Conservation (phyloP, 2,888 invertebrate genomes). For the Drosophila flavopinicola region DNA sequence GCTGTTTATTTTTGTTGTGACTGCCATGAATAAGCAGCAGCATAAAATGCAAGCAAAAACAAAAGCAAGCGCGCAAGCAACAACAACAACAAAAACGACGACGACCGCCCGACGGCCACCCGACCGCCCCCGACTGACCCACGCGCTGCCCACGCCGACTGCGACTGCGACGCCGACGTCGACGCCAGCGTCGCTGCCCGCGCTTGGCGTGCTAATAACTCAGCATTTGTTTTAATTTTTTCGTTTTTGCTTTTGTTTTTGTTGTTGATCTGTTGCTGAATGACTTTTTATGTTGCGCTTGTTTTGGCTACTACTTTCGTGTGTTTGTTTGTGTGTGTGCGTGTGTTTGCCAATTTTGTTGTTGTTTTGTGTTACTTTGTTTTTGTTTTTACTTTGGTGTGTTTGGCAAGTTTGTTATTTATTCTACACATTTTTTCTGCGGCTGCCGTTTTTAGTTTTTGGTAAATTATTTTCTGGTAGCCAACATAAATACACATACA, state of each 20-base stretch:
- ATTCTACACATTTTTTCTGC: conserved; percentile 48
- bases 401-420: conserved; percentile 46
- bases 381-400: conserved; percentile 25
- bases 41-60: conserved; percentile 49
- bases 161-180: conserved; percentile 11
- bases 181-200: conserved; percentile 22
- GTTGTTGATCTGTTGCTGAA: conserved; percentile 34
- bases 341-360: conserved; percentile 36
- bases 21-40: conserved; percentile 62
- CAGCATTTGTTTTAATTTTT: conserved; percentile 65
- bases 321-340: conserved; percentile 20
- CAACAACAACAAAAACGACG: not conserved
- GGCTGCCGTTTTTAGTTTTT: conserved; percentile 67
- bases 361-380: conserved; percentile 27
- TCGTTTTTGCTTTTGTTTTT: conserved; percentile 12
- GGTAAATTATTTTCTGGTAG: conserved; percentile 75
- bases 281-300: conserved; percentile 39
- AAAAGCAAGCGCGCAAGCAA: conserved; percentile 24
- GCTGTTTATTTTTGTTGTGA: conserved; percentile 33
- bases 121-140: conserved; percentile 21
- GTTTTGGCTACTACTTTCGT: conserved; percentile 14
- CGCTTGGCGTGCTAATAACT: conserved; percentile 70
- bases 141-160: conserved; percentile 30
- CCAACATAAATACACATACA: conserved; percentile 69
- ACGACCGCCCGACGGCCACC: conserved; percentile 20